These are phyloP conservation scores for Suillia variegata DNA, from an alignment of 2,888 invertebrate genomes.

Conservation along the genomic window DNA sequence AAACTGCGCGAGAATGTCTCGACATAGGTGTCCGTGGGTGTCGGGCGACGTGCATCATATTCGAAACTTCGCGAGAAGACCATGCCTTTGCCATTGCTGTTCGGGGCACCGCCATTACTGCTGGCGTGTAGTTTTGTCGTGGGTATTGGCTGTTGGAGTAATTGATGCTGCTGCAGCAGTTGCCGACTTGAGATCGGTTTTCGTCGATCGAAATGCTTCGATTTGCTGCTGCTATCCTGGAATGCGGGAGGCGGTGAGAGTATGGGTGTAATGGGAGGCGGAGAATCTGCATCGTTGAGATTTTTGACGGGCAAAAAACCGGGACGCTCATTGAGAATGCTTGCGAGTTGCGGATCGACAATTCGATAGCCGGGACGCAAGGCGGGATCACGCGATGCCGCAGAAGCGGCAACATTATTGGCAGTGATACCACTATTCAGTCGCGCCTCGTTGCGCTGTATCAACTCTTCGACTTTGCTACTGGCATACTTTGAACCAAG, in stretches of 20 bases:
- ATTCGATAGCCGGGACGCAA: constrained; percentile 58
- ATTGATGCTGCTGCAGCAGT: constrained; percentile 20
- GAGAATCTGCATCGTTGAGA: constrained; percentile 62
- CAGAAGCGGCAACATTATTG: neutral
- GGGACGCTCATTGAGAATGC: constrained; percentile 58
- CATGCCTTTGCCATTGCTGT: constrained; percentile 51
- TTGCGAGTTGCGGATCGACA: constrained; percentile 56
- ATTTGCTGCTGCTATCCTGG: constrained; percentile 64
- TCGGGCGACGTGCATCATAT: constrained; percentile 56
- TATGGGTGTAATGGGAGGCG: constrained; percentile 72
- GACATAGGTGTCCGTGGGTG: constrained; percentile 52
- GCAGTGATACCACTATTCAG: constrained; percentile 31
- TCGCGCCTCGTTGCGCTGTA: constrained; percentile 57
- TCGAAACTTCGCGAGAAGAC: constrained; percentile 61
- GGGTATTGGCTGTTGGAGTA: constrained; percentile 42
- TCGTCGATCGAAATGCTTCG: constrained; percentile 42
- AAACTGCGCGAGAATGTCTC: constrained; percentile 61
- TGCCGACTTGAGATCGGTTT: constrained; percentile 35
- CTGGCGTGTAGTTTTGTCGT: constrained; percentile 57
- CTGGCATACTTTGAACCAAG: constrained; percentile 51
- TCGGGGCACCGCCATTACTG: too few species aligned
- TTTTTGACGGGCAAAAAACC: constrained; percentile 60
- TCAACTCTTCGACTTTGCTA: constrained; percentile 60
- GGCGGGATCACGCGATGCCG: constrained; percentile 39
- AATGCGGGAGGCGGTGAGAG: constrained; percentile 74